Conservation (phyloP, 2,888 invertebrate genomes). For the Meganola albula region DNA sequence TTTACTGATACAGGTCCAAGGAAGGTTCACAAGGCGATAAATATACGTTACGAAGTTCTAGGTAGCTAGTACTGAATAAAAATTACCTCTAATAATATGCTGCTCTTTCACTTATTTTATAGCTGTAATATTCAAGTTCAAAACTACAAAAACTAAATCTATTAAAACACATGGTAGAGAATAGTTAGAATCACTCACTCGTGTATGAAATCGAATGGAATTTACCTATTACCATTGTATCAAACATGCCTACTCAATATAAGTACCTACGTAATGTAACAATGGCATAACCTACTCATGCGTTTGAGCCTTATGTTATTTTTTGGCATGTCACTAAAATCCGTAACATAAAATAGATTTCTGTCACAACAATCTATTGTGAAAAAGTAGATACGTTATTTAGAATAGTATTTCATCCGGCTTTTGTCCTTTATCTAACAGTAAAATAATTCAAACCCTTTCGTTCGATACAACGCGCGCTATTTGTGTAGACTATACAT, state of each 20-base stretch:
- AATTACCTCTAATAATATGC: no score
- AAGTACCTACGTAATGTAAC: conserved; percentile 2
- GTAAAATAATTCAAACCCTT: conserved; percentile 12
- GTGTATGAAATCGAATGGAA: no score
- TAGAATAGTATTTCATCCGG: conserved; percentile 32
- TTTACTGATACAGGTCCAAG: no score
- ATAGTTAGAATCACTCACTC: no score
- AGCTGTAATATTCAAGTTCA: no score
- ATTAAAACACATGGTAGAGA: no score
- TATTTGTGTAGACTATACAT: not conserved
- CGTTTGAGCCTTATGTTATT: conserved; percentile 11
- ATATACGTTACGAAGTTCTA: no score
- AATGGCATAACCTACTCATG: conserved; percentile 22
- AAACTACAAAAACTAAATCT: no score
- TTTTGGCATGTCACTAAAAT: conserved; percentile 1
- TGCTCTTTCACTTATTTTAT: no score
- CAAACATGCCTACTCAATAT: conserved; percentile 2
- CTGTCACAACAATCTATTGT: conserved; percentile 17
- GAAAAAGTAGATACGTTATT: conserved; percentile 9
- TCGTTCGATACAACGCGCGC: conserved; percentile 1
- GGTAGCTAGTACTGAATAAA: no score
- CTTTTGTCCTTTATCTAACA: conserved; percentile 39
- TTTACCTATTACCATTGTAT: conserved; percentile 3
- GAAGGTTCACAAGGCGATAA: no score
- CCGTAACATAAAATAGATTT: conserved; percentile 16